These are phyloP conservation scores for Xiphophorus couchianus DNA, from an alignment of 2,113 vertebrate species.

Conservation along the genomic window DNA sequence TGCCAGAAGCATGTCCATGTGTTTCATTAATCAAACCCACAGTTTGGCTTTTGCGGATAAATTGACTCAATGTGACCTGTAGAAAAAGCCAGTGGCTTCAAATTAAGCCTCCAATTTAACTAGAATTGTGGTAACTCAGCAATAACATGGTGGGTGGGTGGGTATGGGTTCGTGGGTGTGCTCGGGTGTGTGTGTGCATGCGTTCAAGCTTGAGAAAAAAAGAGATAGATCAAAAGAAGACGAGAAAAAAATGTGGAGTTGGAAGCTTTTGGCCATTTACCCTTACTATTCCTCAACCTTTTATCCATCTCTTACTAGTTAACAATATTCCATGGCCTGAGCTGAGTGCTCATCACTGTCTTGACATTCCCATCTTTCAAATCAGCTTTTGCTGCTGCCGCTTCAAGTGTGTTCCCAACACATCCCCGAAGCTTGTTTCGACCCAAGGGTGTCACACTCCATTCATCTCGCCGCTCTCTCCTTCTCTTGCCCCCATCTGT, in stretches of 20 bases:
- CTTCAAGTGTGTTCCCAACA: slow-evolving; percentile 49
- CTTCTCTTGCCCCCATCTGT: slow-evolving; percentile 28
- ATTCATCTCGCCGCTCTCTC: slow-evolving; percentile 46
- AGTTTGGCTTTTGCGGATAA: slow-evolving; percentile 61
- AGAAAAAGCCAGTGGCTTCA: slow-evolving; percentile 53
- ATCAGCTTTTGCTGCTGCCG: slow-evolving; percentile 53
- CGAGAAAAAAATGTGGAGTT: slow-evolving; percentile 10
- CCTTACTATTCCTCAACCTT: slow-evolving; percentile 11
- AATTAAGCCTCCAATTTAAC: slow-evolving; percentile 69
- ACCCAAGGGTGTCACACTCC: slow-evolving; percentile 64
- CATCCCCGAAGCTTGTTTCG: slow-evolving; percentile 56
- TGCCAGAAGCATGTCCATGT: slow-evolving; percentile 36
- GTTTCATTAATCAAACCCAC: slow-evolving; percentile 66
- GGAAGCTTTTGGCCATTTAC: slow-evolving; percentile 27
- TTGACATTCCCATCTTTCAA: slow-evolving; percentile 63
- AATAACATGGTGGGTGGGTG: background rate
- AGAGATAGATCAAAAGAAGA: background rate
- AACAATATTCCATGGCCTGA: slow-evolving; percentile 23
- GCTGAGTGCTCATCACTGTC: slow-evolving; percentile 50
- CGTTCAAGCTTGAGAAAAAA: too few species aligned
- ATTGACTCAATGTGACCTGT: slow-evolving; percentile 65
- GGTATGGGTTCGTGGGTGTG: background rate
- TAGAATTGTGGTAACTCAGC: slow-evolving; percentile 42
- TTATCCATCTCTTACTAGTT: slow-evolving; percentile 34
- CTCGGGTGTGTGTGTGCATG: background rate